Base-by-base conservation (phyloP, 2,797 vertebrate species). In the Tokudaia muenninki region DNA sequence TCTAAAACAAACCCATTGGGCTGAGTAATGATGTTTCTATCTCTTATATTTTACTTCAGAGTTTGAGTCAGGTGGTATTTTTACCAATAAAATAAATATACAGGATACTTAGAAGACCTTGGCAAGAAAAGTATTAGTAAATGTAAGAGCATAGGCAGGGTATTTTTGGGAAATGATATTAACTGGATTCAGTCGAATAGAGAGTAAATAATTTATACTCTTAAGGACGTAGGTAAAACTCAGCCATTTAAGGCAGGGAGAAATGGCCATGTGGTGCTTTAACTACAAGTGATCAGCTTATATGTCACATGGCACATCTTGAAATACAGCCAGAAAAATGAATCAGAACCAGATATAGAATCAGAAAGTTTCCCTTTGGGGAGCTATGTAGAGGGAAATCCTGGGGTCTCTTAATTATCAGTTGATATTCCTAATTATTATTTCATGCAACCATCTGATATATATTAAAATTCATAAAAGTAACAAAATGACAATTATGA, bases 191-290 rank as follows among this genome's bases (percentile, higher is more conserved):
- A 86, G 86, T 95, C 7, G 70, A 91, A 81, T 57, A 97, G 59
- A 96, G 95, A 97, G 90, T 97, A 98, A 97, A 97, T 94, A 96
- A 97, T 98, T 98, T 98, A 96, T 34, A 96, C 16, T 95, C 34
- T 26, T 57, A 90, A 14, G 21, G 81, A 91, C 55, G 94, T 81
- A 77, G 44, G 89, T 59, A 24, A 93, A 44, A 86, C 44, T 92
- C 82, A 90, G 59, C 79, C 94, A 96, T 96, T 91, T 90, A 96
- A 92, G 80, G 78, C 47, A 92, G 61, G 57, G 80, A 95, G 26
- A 80, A 84, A 90, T 13, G 17, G 37, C 70, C 78, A 93, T 86
- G 91, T 97, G 94, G 65, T 90, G 61, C 74, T 92, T 67, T 41
- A 96, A 92, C 81, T 94, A 91, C 78, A 94, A 96, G 84, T 95